phyloP scores from a whole-genome alignment of 2,797 vertebrate genomes.

The Hyperoplus lanceolatus region DNA sequence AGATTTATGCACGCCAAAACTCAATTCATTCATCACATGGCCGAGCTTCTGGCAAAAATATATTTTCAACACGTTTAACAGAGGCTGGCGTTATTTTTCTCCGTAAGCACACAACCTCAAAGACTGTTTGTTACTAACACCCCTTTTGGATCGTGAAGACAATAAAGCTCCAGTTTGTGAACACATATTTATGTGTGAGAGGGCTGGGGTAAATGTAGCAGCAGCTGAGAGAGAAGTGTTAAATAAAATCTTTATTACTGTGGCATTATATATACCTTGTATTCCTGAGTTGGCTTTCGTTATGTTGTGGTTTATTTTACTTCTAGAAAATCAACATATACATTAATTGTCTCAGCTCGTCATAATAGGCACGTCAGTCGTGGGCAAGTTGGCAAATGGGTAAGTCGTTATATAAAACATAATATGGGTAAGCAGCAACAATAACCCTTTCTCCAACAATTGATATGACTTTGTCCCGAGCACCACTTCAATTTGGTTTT shows the following conservation, averaged over 20 bases:
- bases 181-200: not conserved
- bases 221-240: not conserved
- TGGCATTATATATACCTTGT: not conserved
- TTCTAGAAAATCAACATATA: too few relatives aligned
- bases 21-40: not conserved
- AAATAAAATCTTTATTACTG: constrained; percentile 1
- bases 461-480: too few relatives aligned
- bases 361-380: too few relatives aligned
- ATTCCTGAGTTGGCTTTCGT: not conserved
- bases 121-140: constrained; percentile 8
- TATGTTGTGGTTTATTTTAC: not conserved
- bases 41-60: not conserved
- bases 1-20: not conserved
- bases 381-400: too few relatives aligned
- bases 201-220: not conserved
- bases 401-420: too few relatives aligned
- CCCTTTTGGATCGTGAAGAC: not conserved
- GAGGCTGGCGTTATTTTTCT: not conserved
- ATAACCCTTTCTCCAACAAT: too few relatives aligned
- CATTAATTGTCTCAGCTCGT: too few relatives aligned
- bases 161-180: not conserved
- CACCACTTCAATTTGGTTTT: too few relatives aligned
- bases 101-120: not conserved
- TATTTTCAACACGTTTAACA: constrained; percentile 8
- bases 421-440: too few relatives aligned